phyloP scores from a whole-genome alignment of 2,113 vertebrate species.

The Microcebus ravelobensis region DNA sequence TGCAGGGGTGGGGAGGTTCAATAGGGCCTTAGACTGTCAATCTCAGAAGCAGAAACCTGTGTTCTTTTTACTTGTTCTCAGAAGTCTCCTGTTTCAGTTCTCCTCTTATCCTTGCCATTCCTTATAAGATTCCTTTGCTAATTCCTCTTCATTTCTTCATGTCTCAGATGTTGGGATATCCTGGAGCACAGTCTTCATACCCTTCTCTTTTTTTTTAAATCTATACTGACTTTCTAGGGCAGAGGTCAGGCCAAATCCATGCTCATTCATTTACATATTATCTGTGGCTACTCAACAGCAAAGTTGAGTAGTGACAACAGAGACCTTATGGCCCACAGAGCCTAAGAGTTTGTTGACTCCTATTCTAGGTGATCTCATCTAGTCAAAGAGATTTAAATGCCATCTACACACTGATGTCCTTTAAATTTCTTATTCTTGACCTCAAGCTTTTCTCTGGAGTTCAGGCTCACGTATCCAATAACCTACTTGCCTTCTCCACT shows the following conservation, averaged over 20 bases:
- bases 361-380: background rate
- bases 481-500: background rate
- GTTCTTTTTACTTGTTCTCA: background rate
- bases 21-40: background rate
- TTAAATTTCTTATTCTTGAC: background rate
- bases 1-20: background rate
- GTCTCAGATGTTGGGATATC: background rate
- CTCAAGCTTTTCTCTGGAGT: background rate
- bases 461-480: background rate
- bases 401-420: background rate
- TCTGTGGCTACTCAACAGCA: background rate
- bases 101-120: background rate
- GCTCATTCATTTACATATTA: background rate
- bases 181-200: background rate
- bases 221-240: background rate
- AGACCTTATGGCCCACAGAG: background rate
- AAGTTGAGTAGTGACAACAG: background rate
- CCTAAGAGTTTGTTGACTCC: background rate
- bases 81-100: background rate
- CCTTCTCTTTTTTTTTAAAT: background rate
- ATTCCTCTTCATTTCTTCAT: background rate
- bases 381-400: background rate
- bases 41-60: background rate
- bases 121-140: background rate
- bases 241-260: background rate